phyloP scores from a whole-genome alignment of 1,140 invertebrate species.

The Grapholita molesta region DNA sequence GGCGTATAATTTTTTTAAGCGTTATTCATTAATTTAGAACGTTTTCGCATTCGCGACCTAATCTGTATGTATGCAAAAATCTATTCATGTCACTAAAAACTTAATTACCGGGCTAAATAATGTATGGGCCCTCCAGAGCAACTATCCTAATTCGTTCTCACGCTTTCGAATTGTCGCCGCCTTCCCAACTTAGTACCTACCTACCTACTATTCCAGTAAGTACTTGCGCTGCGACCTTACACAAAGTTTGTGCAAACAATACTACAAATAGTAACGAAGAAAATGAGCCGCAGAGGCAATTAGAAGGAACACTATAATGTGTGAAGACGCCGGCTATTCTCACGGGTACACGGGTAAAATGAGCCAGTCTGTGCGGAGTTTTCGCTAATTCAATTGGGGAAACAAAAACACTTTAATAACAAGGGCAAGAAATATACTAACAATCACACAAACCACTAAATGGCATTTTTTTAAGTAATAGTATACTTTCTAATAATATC shows the following conservation, averaged over 20 bases:
- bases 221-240: background rate
- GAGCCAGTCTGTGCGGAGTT: background rate
- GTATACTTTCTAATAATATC: too few relatives aligned
- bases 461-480: too few relatives aligned
- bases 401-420: background rate
- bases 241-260: background rate
- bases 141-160: background rate
- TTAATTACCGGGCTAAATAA: too few relatives aligned
- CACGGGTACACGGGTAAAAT: slow-evolving; percentile 30
- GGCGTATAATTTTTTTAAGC: too few relatives aligned
- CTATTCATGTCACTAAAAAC: too few relatives aligned
- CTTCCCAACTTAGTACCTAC: background rate
- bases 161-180: background rate
- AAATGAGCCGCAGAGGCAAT: slow-evolving; percentile 55
- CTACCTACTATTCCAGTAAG: background rate
- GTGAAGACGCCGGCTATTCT: slow-evolving; percentile 36
- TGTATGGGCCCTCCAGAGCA: too few relatives aligned
- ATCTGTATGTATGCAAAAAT: too few relatives aligned
- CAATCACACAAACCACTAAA: background rate
- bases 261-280: slow-evolving; percentile 19
- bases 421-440: background rate
- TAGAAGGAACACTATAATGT: slow-evolving; percentile 47
- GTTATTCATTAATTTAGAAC: too few relatives aligned
- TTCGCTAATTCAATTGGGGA: background rate
- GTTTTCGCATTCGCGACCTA: too few relatives aligned